Evolutionary conservation across 2,888 invertebrate genomes (phyloP).

Genomic region (Tipula vernalis): DNA sequence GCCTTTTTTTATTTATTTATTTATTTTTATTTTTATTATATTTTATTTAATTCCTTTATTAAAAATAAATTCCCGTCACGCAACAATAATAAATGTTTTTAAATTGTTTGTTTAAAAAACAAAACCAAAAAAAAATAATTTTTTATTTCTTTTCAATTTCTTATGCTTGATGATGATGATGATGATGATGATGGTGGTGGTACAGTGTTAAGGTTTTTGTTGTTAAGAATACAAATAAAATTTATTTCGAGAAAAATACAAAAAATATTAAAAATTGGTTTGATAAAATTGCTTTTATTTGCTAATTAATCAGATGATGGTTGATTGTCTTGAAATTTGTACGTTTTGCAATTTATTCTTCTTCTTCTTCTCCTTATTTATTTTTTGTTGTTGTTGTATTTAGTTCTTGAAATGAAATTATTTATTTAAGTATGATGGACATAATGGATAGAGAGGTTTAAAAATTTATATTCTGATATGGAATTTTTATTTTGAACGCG

Average conservation of each 20-base stretch:
- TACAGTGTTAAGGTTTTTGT: background rate
- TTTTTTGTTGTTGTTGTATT: background rate
- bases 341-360: background rate
- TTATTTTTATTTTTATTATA: background rate
- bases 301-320: slow-evolving; percentile 4
- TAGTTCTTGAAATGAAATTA: background rate
- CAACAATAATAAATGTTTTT: slow-evolving; percentile 4
- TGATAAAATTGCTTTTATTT: slow-evolving; percentile 4
- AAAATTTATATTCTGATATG: background rate
- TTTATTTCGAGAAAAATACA: background rate
- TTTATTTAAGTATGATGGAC: background rate
- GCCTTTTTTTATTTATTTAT: background rate
- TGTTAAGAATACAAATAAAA: background rate
- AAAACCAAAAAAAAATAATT: background rate
- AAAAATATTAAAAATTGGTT: background rate
- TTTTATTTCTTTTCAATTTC: background rate
- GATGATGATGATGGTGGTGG: background rate
- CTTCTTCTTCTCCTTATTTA: background rate
- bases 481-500: background rate
- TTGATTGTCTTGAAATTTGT: slow-evolving; percentile 4
- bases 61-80: background rate
- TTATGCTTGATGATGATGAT: background rate
- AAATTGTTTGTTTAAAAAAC: background rate
- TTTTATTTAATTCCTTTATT: background rate
- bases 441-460: background rate